These are phyloP conservation scores for Hyposoter dolosus DNA, from an alignment of 2,888 invertebrate species.

Conservation along the genomic window DNA sequence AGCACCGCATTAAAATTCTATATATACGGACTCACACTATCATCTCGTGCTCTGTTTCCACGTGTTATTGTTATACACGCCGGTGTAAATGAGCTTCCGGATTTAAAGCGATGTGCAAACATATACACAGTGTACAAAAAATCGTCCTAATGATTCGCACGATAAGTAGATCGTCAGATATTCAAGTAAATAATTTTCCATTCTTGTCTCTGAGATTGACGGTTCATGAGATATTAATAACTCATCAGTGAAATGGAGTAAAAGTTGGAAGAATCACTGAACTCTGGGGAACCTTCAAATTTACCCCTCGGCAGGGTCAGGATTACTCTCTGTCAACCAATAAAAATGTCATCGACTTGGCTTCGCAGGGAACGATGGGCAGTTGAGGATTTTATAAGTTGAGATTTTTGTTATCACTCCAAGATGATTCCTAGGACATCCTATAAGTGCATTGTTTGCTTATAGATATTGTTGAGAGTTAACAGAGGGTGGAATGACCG, in stretches of 20 bases:
- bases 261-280: not conserved
- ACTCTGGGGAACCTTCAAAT: not conserved
- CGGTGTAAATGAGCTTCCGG: slow-evolving; percentile 58
- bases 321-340: not conserved
- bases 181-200: not conserved
- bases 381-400: not conserved
- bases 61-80: slow-evolving; percentile 31
- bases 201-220: not conserved
- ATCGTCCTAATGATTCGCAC: not conserved
- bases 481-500: slow-evolving; percentile 33
- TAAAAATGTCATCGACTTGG: not conserved
- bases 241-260: not conserved
- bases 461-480: slow-evolving; percentile 22
- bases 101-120: slow-evolving; percentile 9
- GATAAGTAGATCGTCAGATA: not conserved
- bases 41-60: slow-evolving; percentile 24
- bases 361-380: not conserved
- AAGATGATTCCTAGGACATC: not conserved
- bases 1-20: slow-evolving; percentile 54
- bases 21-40: slow-evolving; percentile 3
- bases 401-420: not conserved
- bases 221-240: not conserved
- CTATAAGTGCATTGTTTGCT: not conserved
- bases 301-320: not conserved
- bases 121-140: slow-evolving; percentile 7